Percentiles rank a stretch among this genome's conserved stretches.
phyloP scores from a whole-genome alignment of 2,888 invertebrate species.

The Tetranychus piercei region DNA sequence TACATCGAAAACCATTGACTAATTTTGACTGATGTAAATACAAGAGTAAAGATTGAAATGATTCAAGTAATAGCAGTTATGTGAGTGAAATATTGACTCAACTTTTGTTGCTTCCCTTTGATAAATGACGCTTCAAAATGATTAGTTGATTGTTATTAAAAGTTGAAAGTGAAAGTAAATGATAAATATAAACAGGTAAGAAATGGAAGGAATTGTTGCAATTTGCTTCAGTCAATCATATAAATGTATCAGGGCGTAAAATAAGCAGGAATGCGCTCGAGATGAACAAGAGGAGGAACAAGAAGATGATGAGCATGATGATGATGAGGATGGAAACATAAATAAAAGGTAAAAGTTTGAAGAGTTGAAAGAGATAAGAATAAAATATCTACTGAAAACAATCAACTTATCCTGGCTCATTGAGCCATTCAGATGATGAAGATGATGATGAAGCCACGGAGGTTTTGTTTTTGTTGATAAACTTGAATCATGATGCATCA shows the following conservation, averaged over 20 bases:
- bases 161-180: no score
- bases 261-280: not conserved
- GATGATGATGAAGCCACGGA: not conserved
- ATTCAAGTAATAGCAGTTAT: no score
- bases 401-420: not conserved
- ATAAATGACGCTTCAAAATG: no score
- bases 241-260: not conserved
- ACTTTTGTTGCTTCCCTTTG: no score
- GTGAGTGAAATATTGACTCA: no score
- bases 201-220: not conserved
- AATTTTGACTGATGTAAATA: no score
- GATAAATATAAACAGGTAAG: not conserved
- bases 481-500: not conserved
- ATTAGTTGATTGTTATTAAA: no score
- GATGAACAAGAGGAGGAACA: not conserved
- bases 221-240: slow-evolving; percentile 1
- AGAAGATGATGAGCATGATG: not conserved
- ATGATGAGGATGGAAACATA: not conserved
- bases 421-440: not conserved
- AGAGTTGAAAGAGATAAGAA: not conserved
- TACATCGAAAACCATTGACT: no score
- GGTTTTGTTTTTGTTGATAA: not conserved
- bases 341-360: not conserved
- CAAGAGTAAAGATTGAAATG: no score
- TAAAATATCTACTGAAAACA: not conserved